Evolutionary conservation across 1,140 invertebrate genomes (phyloP).

Genomic region (Elysia chlorotica): DNA sequence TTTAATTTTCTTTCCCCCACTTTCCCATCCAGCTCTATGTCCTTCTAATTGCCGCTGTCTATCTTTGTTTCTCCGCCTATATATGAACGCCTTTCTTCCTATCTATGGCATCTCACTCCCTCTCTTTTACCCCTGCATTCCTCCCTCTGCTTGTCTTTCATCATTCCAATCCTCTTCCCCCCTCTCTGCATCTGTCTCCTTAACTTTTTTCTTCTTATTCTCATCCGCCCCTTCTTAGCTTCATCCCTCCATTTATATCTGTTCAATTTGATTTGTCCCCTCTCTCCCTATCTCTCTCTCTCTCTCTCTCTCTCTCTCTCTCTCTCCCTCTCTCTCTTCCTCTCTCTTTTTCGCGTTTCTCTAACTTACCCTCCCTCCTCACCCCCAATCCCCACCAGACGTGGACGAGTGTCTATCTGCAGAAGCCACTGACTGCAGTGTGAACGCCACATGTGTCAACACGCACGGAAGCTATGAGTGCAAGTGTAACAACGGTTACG

Average conservation of each 20-base stretch:
- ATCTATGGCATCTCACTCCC: too few species aligned
- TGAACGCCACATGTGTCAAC: conserved; percentile 80
- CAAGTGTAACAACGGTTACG: conserved; percentile 78
- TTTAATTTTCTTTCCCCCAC: too few species aligned
- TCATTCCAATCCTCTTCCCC: neutral
- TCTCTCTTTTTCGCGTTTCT: too few species aligned
- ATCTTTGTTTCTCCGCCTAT: neutral
- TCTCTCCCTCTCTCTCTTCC: neutral
- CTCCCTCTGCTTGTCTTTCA: neutral
- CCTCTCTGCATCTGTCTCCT: too few species aligned
- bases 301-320: neutral
- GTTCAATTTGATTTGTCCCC: neutral
- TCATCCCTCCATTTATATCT: neutral
- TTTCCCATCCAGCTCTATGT: too few species aligned
- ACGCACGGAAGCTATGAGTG: conserved; percentile 84
- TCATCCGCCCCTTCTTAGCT: too few species aligned
- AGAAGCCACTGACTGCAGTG: conserved; percentile 70
- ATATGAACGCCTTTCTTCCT: too few species aligned
- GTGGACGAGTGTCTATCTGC: conserved; percentile 34
- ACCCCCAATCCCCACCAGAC: conserved; percentile 31
- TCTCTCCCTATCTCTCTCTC: neutral
- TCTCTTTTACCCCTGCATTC: neutral
- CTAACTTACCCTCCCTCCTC: too few species aligned
- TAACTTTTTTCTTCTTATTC: too few species aligned
- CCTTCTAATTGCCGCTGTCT: too few species aligned